These are phyloP conservation scores for Cyrtonyx montezumae DNA, from an alignment of 2,113 vertebrate genomes.

Conservation along the genomic window DNA sequence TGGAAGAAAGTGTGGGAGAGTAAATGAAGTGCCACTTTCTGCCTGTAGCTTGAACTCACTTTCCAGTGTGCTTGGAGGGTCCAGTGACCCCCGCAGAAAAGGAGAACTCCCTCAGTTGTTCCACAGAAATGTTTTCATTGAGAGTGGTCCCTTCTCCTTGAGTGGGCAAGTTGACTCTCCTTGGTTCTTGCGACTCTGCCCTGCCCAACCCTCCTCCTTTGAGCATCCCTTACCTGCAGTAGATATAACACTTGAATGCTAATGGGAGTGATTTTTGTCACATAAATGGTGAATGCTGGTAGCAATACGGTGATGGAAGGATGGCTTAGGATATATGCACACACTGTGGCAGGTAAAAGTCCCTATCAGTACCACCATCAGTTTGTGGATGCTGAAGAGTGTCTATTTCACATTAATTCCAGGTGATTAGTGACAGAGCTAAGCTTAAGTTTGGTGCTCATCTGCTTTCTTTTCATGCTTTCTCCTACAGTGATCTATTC, in stretches of 20 bases:
- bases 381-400: not conserved
- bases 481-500: not conserved
- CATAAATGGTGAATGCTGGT: accelerated
- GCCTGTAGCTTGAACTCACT: not conserved
- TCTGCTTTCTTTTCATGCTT: not conserved
- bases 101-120: not conserved
- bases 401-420: not conserved
- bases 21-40: not conserved
- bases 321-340: not conserved
- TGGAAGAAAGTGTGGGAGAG: not conserved
- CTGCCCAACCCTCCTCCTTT: not conserved
- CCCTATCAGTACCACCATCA: not conserved
- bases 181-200: not conserved
- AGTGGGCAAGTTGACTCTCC: not conserved
- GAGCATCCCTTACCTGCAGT: not conserved
- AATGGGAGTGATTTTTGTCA: accelerated
- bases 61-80: not conserved
- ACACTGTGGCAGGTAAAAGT: not conserved
- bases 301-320: not conserved
- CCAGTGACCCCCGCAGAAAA: not conserved
- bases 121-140: not conserved
- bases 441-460: accelerated
- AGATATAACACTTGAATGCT: accelerated
- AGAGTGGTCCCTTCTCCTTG: not conserved
- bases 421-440: not conserved